A percentile compares a stretch with the other conserved stretches of the same genome.
These are phyloP conservation scores for Fistularia tabacaria DNA, from an alignment of 2,797 vertebrate genomes.

Conservation along the genomic window DNA sequence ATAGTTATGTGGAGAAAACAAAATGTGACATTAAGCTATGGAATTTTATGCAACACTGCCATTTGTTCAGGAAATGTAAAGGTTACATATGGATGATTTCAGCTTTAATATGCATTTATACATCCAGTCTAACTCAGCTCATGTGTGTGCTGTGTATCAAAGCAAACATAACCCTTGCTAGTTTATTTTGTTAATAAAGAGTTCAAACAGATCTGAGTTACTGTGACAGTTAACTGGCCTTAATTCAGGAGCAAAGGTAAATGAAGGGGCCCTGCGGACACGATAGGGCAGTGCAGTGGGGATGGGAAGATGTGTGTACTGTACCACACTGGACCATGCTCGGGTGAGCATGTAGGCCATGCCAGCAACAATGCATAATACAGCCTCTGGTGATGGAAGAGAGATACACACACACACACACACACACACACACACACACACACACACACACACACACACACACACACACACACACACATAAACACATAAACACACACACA, in stretches of 20 bases:
- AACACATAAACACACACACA: neutral
- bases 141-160: constrained; percentile 39
- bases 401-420: constrained; percentile 43
- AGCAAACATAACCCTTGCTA: constrained; percentile 50
- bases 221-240: constrained; percentile 75
- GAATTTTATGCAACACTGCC: constrained; percentile 22
- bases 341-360: constrained; percentile 81
- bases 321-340: constrained; percentile 74
- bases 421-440: constrained; percentile 18
- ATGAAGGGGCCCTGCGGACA: constrained; percentile 67
- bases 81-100: constrained; percentile 27
- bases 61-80: constrained; percentile 17
- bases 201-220: constrained; percentile 64
- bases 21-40: constrained; percentile 13
- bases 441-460: constrained; percentile 52
- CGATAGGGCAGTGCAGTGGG: constrained; percentile 51
- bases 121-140: constrained; percentile 19
- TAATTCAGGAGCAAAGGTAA: constrained; percentile 76
- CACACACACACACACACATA: constrained; percentile 62
- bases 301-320: constrained; percentile 71
- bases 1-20: constrained; percentile 6
- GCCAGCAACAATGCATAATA: constrained; percentile 79
- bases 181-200: constrained; percentile 63
- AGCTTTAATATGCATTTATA: constrained; percentile 31
- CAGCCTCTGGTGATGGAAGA: constrained; percentile 72